phyloP scores from a whole-genome alignment of 2,797 vertebrate species.

The Novumbra hubbsi region DNA sequence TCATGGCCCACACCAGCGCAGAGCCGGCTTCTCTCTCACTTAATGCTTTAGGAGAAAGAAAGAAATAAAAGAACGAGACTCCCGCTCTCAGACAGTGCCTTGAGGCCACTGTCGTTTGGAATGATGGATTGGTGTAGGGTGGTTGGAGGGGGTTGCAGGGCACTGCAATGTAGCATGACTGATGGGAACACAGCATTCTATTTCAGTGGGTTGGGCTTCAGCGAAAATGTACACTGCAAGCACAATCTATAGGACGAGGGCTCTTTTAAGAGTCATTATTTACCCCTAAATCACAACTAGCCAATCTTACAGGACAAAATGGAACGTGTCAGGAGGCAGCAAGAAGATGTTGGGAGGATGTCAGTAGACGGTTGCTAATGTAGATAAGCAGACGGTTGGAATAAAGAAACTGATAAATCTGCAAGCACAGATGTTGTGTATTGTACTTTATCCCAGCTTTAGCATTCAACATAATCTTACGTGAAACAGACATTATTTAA shows the following conservation, averaged over 20 bases:
- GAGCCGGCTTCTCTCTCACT: conserved; percentile 18
- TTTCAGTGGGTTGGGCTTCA: conserved; percentile 58
- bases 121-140: conserved; percentile 69
- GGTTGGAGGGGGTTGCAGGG: conserved; percentile 50
- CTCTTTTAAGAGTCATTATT: conserved; percentile 43
- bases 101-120: conserved; percentile 61
- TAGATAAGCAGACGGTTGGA: conserved; percentile 9
- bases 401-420: neutral
- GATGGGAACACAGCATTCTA: conserved; percentile 74
- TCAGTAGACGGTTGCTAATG: conserved; percentile 31
- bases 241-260: conserved; percentile 21
- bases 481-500: neutral
- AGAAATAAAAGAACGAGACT: conserved; percentile 4
- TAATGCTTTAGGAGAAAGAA: conserved; percentile 6
- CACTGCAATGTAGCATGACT: conserved; percentile 73
- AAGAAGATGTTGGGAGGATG: conserved; percentile 37
- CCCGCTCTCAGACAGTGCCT: conserved; percentile 50
- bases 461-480: neutral
- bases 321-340: conserved; percentile 26
- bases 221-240: conserved; percentile 30
- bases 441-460: neutral
- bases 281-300: conserved; percentile 39
- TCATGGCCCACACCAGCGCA: conserved; percentile 24
- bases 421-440: neutral
- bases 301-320: conserved; percentile 26